phyloP scores from a whole-genome alignment of 2,113 vertebrate genomes.

The Nycticryphes semicollaris region DNA sequence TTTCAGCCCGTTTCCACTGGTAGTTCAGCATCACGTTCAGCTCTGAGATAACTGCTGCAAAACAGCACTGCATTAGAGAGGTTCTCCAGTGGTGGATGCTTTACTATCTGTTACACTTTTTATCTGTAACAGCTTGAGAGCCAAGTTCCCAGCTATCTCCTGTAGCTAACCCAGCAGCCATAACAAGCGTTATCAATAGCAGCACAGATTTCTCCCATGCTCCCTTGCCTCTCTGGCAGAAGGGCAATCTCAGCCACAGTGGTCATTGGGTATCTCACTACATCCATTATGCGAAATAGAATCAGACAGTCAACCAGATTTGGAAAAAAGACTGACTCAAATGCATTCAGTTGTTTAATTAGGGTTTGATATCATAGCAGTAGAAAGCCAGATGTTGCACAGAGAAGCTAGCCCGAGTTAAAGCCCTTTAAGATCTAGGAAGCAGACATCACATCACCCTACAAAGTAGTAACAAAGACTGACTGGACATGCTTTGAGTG shows the following conservation, averaged over 20 bases:
- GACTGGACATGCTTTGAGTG: neutral
- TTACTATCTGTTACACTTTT: neutral
- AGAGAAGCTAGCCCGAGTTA: neutral
- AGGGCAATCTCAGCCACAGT: neutral
- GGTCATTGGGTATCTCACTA: neutral
- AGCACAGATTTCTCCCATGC: neutral
- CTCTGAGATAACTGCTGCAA: neutral
- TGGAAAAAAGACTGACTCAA: neutral
- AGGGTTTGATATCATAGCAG: neutral
- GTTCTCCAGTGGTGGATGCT: neutral
- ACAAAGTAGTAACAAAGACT: neutral
- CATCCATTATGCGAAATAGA: neutral
- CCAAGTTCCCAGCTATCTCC: neutral
- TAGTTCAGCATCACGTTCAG: neutral
- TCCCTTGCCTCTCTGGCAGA: neutral
- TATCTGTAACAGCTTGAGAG: neutral
- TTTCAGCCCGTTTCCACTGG: neutral
- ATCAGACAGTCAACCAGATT: neutral
- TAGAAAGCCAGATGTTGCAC: neutral
- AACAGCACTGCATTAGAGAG: neutral
- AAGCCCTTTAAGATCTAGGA: neutral
- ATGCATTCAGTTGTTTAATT: neutral
- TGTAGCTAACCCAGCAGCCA: neutral
- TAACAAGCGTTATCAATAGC: neutral
- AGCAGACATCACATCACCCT: neutral